Evolutionary conservation across 1,140 invertebrate genomes (phyloP), one percentile per base, ranked within the genome.

Genomic region (Gonioctena quinquepunctata): DNA sequence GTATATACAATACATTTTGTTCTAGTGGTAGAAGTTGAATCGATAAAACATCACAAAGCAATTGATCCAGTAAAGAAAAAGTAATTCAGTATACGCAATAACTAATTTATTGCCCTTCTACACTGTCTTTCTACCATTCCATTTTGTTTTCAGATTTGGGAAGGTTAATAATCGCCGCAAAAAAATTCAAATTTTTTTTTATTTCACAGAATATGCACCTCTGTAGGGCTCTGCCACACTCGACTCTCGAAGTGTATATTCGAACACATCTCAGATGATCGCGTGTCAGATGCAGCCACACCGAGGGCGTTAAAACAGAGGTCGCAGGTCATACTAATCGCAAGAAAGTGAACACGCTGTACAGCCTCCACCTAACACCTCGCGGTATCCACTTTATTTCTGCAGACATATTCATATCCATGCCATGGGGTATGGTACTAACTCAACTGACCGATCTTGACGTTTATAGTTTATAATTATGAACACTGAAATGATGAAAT

Each of bases 301-400:
- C 63, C 63, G 71, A 73, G 74, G 74, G 74, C 74, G 74, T 73
- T 66, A 75, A 73, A 72, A 72, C 70, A 56, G 61, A 27, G 74
- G 71, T 75, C 71, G 69, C 42, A 70, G 74, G 74, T 75, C 74
- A 66, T 70, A 70, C 74, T 73, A 75, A 75, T 75, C 74, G 74
- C 74, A 64, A 72, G 73, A 75, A 75, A 75, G 74, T 73, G 72
- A 73, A 73, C 72, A 71, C 69, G 62, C 61, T 69, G 67, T 60
- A 26, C 33, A 66, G 71, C 63, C 63, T 66, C 63, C 49, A 71
- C 60, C 70, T 66, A 60, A 68, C 54, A 60, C 57, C 63, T 66
- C 50, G 63, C 63, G 48, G 63, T 66, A 66, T 28, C 28, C 27
- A 63, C 42, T 63, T 49, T n/a, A 49, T 63, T 54, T 54, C 23